A percentile compares a stretch with the other conserved stretches of the same genome.
Evolutionary conservation across 2,888 invertebrate species (phyloP).

Genomic region (Sepioteuthis lessoniana): DNA sequence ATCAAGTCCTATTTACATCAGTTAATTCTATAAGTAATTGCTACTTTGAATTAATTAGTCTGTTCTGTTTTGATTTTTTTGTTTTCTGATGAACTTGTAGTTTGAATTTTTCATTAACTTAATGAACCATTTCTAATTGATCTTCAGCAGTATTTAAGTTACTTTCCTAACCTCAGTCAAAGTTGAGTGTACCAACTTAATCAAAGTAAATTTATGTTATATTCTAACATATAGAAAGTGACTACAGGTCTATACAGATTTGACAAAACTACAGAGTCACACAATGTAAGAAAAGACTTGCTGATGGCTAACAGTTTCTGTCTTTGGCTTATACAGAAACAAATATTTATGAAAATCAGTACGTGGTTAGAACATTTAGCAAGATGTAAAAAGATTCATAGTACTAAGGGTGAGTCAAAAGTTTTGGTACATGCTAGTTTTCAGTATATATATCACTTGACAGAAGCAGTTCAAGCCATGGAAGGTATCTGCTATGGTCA

Average conservation of each 20-base stretch:
- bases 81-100: no score
- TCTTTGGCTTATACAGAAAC: no score
- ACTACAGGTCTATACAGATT: neutral
- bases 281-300: no score
- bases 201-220: neutral
- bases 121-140: neutral
- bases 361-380: no score
- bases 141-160: neutral
- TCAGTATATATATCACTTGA: no score
- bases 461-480: no score
- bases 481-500: no score
- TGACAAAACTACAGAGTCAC: neutral
- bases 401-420: no score
- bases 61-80: neutral
- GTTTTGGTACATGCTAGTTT: no score
- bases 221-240: neutral
- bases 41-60: neutral
- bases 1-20: neutral
- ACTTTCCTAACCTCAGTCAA: neutral
- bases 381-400: no score
- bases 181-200: neutral
- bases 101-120: neutral
- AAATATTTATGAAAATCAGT: no score
- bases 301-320: no score
- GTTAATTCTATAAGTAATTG: slow-evolving; percentile 14